Evolutionary conservation across 1,140 invertebrate species (phyloP), one percentile per base, ranked within the genome.

Genomic region (Wiebesia pumilae): DNA sequence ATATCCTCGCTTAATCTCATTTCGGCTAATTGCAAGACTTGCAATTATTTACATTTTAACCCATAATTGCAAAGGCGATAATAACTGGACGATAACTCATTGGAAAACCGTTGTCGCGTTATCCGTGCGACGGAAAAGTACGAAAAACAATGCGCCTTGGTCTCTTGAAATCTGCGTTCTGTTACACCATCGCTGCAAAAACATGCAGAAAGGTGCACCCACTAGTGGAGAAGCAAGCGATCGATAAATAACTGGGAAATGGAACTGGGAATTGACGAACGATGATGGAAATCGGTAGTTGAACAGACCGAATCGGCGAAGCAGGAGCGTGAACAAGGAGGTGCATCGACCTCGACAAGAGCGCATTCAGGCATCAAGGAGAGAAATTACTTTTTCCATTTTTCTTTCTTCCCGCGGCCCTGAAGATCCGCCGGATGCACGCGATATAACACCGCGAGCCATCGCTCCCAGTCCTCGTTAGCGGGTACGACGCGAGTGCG

Each of bases 371-470:
- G 88, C 89, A 85, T 83, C 89, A 89, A 62, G 35, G 51, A 65
- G 88, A 89, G 90, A 91, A 91, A 90, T 91, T 89, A 90, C 90
- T 90, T 89, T 90, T 91, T 89, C 90, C 89, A 89, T 90, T 90
- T 91, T 90, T 90, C 90, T 88, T 90, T 90, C 89, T 87, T 84
- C 47, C 62, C 69, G 79, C 54, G 80, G 12, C 35, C 79, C 47
- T 84, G 33, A 54, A n/a, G 38, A 54, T 54, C 80, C 43, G 30
- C 24, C 24, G 51, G 24, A 67, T 71, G 69, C 81, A 81, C 40
- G 82, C 83, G 75, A 51, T 84, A 38, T 47, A 67, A 47, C n/a
- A 47, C 24, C 80, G 47, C n/a, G 33, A 85, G 38, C 30, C 33
- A 33, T 24, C 24, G 40, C 71, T 75, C 71, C 24, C 38, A 24